Evolutionary conservation across 2,888 invertebrate species (phyloP).

Genomic region (Eucera pruinosa): DNA sequence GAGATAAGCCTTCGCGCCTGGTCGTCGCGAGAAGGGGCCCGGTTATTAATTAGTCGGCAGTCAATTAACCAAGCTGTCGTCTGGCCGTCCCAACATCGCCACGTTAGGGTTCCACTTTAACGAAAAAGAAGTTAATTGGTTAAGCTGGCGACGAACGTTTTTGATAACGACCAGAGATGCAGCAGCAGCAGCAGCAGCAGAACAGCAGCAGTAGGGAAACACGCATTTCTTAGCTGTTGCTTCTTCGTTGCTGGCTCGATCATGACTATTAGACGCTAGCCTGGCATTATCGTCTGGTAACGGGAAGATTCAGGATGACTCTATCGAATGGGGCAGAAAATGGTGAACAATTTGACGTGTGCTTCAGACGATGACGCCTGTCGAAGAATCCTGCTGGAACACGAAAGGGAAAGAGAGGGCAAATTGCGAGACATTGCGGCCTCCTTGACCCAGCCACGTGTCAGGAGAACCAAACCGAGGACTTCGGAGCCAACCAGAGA

Average conservation of each 20-base stretch:
- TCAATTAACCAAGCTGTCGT: constrained; percentile 56
- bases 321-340: constrained; percentile 27
- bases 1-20: constrained; percentile 43
- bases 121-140: constrained; percentile 65
- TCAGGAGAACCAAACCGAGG: constrained; percentile 81
- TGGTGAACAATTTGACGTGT: constrained; percentile 31
- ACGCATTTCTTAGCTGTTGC: neutral
- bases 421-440: constrained; percentile 93
- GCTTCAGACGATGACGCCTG: constrained; percentile 81
- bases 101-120: constrained; percentile 19
- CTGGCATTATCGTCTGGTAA: constrained; percentile 9
- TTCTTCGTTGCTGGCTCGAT: neutral
- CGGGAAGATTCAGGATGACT: constrained; percentile 3
- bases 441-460: constrained; percentile 89
- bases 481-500: constrained; percentile 80
- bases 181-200: too few species aligned
- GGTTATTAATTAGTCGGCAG: constrained; percentile 69
- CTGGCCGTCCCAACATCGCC: constrained; percentile 26
- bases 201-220: constrained; percentile 18
- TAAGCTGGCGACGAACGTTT: constrained; percentile 50
- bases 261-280: neutral
- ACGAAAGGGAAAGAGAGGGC: constrained; percentile 87
- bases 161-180: constrained; percentile 34
- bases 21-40: constrained; percentile 6
- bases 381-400: constrained; percentile 85